These are phyloP conservation scores for Fragum sueziense DNA, from an alignment of 2,888 invertebrate genomes.

Conservation along the genomic window DNA sequence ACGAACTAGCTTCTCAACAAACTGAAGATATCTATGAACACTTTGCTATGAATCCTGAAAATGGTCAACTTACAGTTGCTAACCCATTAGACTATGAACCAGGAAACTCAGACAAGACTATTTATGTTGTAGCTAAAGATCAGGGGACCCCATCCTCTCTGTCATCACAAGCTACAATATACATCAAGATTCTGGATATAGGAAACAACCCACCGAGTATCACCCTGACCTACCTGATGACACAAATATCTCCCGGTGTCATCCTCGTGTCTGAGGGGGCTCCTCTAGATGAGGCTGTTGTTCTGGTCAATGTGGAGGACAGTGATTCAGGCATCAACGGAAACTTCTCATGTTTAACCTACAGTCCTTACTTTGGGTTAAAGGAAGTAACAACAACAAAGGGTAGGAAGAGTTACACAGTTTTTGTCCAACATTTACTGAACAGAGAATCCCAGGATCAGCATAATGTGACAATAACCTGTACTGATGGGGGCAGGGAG, in stretches of 20 bases:
- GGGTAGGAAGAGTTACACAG: constrained; percentile 53
- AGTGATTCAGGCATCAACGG: constrained; percentile 73
- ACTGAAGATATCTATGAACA: constrained; percentile 53
- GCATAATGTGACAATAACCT: constrained; percentile 65
- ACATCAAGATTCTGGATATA: constrained; percentile 87
- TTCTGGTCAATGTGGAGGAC: constrained; percentile 74
- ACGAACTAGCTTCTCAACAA: constrained; percentile 76
- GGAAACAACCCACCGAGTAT: constrained; percentile 95
- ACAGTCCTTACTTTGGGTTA: constrained; percentile 62
- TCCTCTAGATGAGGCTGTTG: constrained; percentile 68
- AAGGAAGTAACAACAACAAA: constrained; percentile 35
- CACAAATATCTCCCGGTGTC: constrained; percentile 46
- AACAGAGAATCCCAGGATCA: constrained; percentile 65
- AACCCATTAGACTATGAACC: constrained; percentile 59
- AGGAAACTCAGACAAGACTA: constrained; percentile 48
- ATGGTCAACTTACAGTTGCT: constrained; percentile 63
- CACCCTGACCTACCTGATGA: constrained; percentile 49
- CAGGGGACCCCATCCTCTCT: constrained; percentile 51
- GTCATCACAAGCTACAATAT: constrained; percentile 60
- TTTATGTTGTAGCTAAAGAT: constrained; percentile 64
- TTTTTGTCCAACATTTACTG: constrained; percentile 62
- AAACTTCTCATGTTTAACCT: constrained; percentile 67
- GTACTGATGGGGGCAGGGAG: constrained; percentile 67
- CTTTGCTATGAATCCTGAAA: constrained; percentile 57
- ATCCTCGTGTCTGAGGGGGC: constrained; percentile 67